Evolutionary conservation across 1,140 invertebrate genomes (phyloP).

Genomic region (Rhopalosiphum padi): DNA sequence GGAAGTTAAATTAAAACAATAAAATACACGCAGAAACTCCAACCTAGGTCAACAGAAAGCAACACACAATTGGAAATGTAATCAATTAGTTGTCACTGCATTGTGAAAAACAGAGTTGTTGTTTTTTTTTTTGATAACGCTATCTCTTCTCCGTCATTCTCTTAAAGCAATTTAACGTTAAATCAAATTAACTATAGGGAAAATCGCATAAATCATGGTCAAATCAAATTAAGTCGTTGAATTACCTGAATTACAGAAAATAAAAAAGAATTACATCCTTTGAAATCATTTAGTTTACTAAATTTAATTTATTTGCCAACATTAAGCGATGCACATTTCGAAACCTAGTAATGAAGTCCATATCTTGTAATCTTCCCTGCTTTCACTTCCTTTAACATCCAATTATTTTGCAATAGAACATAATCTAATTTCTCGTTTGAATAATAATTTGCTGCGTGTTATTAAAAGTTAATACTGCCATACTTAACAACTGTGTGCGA

Average conservation of each 20-base stretch:
- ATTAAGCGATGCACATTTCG: background rate
- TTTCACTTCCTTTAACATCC: background rate
- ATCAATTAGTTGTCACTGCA: slow-evolving; percentile 22
- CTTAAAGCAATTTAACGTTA: background rate
- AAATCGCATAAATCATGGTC: slow-evolving; percentile 39
- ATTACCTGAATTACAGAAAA: slow-evolving; percentile 6
- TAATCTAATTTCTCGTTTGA: background rate
- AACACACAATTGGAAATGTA: background rate
- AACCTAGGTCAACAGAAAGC: background rate
- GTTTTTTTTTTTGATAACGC: background rate
- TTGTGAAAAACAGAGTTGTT: background rate
- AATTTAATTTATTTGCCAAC: background rate
- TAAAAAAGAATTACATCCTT: background rate
- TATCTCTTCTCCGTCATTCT: background rate
- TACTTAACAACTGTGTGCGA: background rate
- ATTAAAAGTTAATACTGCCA: background rate
- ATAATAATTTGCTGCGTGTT: background rate
- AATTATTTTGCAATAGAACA: background rate
- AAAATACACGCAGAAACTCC: background rate
- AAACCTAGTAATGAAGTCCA: background rate
- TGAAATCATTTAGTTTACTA: background rate
- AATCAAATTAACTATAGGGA: slow-evolving; percentile 18
- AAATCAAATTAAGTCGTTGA: slow-evolving; percentile 31
- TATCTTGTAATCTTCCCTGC: background rate
- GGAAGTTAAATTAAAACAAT: slow-evolving; percentile 14